Percentiles rank a stretch among this genome's conserved stretches.
Evolutionary conservation across 1,140 invertebrate genomes (phyloP).

Genomic region (Drosophila sproati): DNA sequence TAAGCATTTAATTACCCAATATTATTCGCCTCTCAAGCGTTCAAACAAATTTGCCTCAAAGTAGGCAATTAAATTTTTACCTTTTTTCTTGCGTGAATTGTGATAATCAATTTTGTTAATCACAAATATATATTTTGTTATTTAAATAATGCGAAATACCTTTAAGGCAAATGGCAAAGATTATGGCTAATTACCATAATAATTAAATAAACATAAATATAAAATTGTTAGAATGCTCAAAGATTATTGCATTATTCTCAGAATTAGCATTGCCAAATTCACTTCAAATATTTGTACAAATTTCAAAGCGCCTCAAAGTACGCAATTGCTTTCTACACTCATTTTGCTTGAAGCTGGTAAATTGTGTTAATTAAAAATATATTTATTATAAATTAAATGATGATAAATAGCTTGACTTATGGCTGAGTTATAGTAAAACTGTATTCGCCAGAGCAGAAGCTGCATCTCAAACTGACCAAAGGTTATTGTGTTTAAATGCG

Average conservation of each 20-base stretch:
- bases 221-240: too few species aligned
- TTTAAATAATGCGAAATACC: background rate
- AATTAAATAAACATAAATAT: background rate
- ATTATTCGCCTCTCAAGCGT: too few species aligned
- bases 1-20: background rate
- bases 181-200: background rate
- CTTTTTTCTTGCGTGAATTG: background rate
- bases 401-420: too few species aligned
- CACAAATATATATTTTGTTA: background rate
- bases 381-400: too few species aligned
- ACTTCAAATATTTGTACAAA: too few species aligned
- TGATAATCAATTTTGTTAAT: background rate
- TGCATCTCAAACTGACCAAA: conserved; percentile 13
- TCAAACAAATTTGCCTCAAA: conserved; percentile 1
- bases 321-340: background rate
- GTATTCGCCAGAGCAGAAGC: too few species aligned
- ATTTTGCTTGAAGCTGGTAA: too few species aligned
- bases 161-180: too few species aligned
- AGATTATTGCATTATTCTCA: too few species aligned
- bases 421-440: too few species aligned
- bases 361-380: too few species aligned
- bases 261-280: too few species aligned
- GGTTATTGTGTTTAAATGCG: conserved; percentile 42
- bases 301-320: background rate
- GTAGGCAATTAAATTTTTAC: conserved; percentile 17